phyloP scores from a whole-genome alignment of 2,888 invertebrate species.

The Ophion slaviceki region DNA sequence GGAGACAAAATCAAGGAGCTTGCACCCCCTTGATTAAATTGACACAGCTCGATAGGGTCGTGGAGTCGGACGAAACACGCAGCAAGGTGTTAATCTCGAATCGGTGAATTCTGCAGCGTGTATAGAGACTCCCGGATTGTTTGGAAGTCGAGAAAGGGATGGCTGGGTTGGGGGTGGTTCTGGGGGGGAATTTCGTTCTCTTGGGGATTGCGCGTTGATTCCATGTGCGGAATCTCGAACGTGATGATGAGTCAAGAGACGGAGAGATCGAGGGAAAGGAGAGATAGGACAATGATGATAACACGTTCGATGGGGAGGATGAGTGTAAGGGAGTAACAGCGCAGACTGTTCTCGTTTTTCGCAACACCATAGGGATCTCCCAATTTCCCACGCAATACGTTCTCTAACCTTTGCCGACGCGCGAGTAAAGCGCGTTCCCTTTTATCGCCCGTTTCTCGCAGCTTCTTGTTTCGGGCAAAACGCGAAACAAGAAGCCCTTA shows the following conservation, averaged over 20 bases:
- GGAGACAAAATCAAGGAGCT: constrained; percentile 9
- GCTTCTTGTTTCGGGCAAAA: constrained; percentile 31
- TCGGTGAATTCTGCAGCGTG: constrained; percentile 25
- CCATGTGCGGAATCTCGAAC: constrained; percentile 28
- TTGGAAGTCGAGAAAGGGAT: neutral
- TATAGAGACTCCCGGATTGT: constrained; percentile 31
- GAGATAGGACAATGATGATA: constrained; percentile 1
- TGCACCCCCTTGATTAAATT: constrained; percentile 14
- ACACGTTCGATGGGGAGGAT: neutral
- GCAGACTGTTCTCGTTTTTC: constrained; percentile 11
- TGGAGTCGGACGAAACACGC: neutral
- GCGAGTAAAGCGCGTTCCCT: constrained; percentile 30
- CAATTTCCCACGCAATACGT: neutral
- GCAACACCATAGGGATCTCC: neutral
- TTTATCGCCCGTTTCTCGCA: constrained; percentile 52
- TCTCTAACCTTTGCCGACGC: constrained; percentile 29
- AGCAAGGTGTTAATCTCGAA: constrained; percentile 4
- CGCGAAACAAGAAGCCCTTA: no score
- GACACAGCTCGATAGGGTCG: neutral
- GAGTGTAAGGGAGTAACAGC: constrained; percentile 4
- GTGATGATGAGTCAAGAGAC: constrained; percentile 6
- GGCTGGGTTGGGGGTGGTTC: neutral
- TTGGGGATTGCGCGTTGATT: constrained; percentile 7
- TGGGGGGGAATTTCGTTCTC: constrained; percentile 9
- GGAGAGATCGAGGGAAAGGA: neutral